A percentile compares a stretch with the other conserved stretches of the same genome.
Conservation (phyloP, 2,113 vertebrate genomes). For the Theristicus caerulescens region DNA sequence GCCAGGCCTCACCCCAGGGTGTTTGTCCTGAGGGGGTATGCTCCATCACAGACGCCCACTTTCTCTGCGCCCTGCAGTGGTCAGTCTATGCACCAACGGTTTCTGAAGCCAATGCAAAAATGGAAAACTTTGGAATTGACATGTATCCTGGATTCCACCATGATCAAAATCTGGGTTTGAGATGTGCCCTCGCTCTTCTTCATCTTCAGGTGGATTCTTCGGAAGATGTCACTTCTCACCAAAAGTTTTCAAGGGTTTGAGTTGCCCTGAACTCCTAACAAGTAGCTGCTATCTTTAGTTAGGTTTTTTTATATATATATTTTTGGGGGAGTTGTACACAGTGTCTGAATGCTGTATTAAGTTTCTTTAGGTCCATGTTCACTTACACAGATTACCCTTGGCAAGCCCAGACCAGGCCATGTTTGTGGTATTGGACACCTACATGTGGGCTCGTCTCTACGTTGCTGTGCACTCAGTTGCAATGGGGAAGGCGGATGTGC, state of each 20-base stretch:
- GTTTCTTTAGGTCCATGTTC: background rate
- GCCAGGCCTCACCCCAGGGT: background rate
- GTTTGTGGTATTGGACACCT: background rate
- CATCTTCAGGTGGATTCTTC: background rate
- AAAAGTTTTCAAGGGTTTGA: background rate
- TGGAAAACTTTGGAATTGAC: background rate
- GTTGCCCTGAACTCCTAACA: background rate
- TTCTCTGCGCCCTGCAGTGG: background rate
- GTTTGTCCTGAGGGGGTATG: background rate
- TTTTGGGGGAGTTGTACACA: background rate
- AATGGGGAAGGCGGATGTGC: background rate
- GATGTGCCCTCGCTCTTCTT: background rate
- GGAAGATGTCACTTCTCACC: background rate
- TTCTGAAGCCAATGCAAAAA: background rate
- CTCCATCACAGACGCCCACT: background rate
- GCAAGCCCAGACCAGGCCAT: background rate
- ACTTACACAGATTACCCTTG: background rate
- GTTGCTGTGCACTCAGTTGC: background rate
- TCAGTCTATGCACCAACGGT: background rate
- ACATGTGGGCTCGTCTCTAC: background rate
- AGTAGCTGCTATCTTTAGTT: background rate
- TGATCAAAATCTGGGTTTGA: background rate
- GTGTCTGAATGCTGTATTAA: background rate
- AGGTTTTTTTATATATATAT: too few species aligned
- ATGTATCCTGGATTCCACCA: background rate